Conservation (phyloP, 2,113 vertebrate genomes). For the Ciconia maguari region DNA sequence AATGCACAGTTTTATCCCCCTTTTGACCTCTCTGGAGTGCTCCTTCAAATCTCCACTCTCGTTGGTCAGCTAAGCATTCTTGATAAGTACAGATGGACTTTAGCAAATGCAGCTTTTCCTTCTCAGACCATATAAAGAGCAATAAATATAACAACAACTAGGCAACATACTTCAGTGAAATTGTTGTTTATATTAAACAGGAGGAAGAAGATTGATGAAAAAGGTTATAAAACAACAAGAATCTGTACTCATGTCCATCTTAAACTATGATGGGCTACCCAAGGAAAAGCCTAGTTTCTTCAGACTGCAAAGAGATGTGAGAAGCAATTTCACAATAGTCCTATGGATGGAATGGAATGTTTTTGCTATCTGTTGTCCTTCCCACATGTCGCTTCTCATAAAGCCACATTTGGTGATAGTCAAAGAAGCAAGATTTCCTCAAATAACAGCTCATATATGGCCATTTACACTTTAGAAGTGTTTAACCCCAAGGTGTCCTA, state of each 20-base stretch:
- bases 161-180: neutral
- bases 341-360: rapidly evolving
- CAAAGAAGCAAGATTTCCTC: neutral
- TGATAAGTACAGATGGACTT: neutral
- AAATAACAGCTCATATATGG: neutral
- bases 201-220: neutral
- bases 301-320: neutral
- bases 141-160: neutral
- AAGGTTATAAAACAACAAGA: neutral
- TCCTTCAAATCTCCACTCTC: neutral
- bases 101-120: neutral
- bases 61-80: neutral
- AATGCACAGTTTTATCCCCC: neutral
- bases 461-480: neutral
- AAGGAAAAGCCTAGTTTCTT: neutral
- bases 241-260: neutral
- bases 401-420: neutral
- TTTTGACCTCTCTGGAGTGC: neutral
- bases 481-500: neutral
- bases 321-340: neutral
- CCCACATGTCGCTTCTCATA: neutral
- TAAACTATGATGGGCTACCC: neutral
- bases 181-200: neutral
- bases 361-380: neutral
- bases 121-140: neutral